A percentile compares a stretch with the other conserved stretches of the same genome.
Conservation (phyloP, 2,888 invertebrate species). For the Protonemura montana region DNA sequence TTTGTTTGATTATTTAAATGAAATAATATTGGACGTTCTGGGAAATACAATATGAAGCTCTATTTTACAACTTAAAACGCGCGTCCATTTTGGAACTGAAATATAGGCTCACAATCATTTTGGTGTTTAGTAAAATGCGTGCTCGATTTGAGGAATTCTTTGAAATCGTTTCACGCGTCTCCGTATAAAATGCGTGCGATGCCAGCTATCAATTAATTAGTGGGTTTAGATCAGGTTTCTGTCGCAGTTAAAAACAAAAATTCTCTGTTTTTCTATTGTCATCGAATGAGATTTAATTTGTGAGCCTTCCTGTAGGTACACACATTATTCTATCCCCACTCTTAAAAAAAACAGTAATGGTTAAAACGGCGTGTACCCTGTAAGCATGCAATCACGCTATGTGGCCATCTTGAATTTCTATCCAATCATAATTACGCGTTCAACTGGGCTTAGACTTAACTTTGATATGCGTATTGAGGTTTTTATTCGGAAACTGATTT, state of each 20-base stretch:
- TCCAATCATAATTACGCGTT: constrained; percentile 15
- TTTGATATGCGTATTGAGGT: constrained; percentile 22
- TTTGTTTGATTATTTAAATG: no score
- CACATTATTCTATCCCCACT: background rate
- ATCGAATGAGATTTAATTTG: background rate
- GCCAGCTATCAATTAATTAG: background rate
- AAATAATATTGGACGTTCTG: no score
- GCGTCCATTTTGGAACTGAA: no score
- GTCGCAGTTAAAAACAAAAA: background rate
- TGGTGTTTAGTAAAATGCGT: no score
- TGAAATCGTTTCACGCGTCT: no score
- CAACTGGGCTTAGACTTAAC: constrained; percentile 1
- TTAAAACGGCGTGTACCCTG: background rate
- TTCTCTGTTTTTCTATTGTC: background rate
- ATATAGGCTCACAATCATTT: no score
- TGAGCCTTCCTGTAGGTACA: background rate
- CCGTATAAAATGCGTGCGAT: background rate
- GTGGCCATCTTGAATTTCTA: constrained; percentile 18
- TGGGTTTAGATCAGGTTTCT: background rate
- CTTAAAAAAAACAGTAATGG: constrained; percentile 17
- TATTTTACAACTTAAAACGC: no score
- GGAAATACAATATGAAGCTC: no score
- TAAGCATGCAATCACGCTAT: background rate
- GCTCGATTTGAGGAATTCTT: no score
- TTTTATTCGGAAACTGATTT: constrained; percentile 8